Evolutionary conservation across 2,797 vertebrate genomes (phyloP).

Genomic region (Argya squamiceps): DNA sequence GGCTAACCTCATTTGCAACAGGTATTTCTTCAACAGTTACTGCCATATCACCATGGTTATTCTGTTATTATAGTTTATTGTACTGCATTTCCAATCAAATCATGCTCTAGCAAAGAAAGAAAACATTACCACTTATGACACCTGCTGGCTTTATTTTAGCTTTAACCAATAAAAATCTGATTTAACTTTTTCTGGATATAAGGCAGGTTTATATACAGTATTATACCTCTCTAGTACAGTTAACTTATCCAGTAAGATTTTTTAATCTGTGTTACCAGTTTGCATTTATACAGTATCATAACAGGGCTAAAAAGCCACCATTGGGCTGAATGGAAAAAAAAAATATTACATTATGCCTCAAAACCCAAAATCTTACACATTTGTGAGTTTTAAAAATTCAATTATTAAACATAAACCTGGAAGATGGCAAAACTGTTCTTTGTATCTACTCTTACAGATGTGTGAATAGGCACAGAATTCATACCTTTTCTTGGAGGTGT

Average conservation of each 20-base stretch:
- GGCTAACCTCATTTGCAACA: background rate
- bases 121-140: background rate
- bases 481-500: background rate
- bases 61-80: background rate
- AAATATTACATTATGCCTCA: background rate
- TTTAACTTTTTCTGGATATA: background rate
- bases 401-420: background rate
- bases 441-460: background rate
- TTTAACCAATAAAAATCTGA: background rate
- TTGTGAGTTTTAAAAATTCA: background rate
- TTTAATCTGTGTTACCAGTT: background rate
- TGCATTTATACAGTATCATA: background rate
- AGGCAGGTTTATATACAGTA: background rate
- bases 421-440: background rate
- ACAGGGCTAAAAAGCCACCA: background rate
- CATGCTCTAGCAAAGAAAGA: background rate
- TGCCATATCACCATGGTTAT: background rate
- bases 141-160: background rate
- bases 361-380: background rate
- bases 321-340: background rate
- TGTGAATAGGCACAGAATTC: background rate
- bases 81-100: background rate
- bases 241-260: background rate
- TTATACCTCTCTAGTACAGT: too few species aligned
- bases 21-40: background rate